These are phyloP conservation scores for Piezodorus guildinii DNA, from an alignment of 1,140 invertebrate species.

Conservation along the genomic window DNA sequence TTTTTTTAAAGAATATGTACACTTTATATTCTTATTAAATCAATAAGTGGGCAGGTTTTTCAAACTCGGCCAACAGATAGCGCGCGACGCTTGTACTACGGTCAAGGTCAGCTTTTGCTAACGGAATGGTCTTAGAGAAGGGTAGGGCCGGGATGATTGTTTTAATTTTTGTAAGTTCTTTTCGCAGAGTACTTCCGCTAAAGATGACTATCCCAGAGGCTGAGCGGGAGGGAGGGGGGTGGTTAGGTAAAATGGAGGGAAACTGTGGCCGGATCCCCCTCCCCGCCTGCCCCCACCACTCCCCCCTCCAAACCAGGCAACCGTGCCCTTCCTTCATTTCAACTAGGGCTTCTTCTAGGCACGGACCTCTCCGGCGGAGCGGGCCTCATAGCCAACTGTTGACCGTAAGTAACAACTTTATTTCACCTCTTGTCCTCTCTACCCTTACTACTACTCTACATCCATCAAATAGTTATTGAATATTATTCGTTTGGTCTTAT, in stretches of 20 bases:
- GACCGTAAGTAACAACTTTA: conserved; percentile 1
- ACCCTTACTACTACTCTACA: not conserved
- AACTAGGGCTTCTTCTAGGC: not conserved
- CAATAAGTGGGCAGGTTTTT: too few relatives aligned
- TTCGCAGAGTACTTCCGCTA: too few relatives aligned
- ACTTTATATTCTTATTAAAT: too few relatives aligned
- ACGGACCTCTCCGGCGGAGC: not conserved
- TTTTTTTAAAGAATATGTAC: too few relatives aligned
- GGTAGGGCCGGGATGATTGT: too few relatives aligned
- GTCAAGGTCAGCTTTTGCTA: not conserved
- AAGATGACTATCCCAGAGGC: too few relatives aligned
- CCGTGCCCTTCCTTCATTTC: conserved; percentile 7
- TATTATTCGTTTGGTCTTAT: too few relatives aligned
- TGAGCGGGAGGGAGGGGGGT: not conserved
- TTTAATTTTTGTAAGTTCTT: too few relatives aligned
- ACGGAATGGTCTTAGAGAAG: not conserved
- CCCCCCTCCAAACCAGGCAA: not conserved
- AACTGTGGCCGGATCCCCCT: not conserved
- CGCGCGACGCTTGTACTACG: not conserved
- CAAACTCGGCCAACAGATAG: not conserved
- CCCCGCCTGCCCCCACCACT: conserved; percentile 4
- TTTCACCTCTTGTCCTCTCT: not conserved
- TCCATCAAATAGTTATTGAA: too few relatives aligned
- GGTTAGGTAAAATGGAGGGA: conserved; percentile 3
- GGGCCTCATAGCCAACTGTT: not conserved